Conservation (phyloP, 2,113 vertebrate species). For the Cephalopterus ornatus region DNA sequence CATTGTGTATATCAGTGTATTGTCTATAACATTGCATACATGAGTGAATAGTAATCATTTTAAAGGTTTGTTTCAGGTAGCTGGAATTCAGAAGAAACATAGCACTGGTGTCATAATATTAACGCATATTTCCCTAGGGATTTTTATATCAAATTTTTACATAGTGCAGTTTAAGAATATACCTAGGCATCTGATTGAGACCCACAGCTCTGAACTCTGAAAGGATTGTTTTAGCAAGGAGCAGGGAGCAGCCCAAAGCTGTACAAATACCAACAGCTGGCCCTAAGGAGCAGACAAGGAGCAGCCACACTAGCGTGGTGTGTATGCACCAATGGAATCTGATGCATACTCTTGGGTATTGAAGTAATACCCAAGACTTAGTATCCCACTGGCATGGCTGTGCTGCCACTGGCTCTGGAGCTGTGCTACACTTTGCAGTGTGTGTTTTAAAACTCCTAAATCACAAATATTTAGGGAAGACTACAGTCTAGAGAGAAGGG, state of each 20-base stretch:
- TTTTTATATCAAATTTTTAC: not conserved
- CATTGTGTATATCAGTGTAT: too few species aligned
- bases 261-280: not conserved
- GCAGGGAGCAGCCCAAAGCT: not conserved
- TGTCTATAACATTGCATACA: not conserved
- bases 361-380: not conserved
- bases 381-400: not conserved
- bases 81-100: not conserved
- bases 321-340: too few species aligned
- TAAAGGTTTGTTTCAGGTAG: not conserved
- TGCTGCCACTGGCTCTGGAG: not conserved
- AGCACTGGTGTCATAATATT: not conserved
- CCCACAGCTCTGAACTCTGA: not conserved
- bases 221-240: not conserved
- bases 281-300: not conserved
- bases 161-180: not conserved
- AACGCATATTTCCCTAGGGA: rapidly evolving
- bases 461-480: not conserved
- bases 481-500: not conserved
- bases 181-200: not conserved
- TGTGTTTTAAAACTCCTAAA: not conserved
- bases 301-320: rapidly evolving
- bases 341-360: not conserved
- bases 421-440: not conserved
- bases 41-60: not conserved